phyloP scores from a whole-genome alignment of 2,797 vertebrate genomes.

The Pangasius djambal region DNA sequence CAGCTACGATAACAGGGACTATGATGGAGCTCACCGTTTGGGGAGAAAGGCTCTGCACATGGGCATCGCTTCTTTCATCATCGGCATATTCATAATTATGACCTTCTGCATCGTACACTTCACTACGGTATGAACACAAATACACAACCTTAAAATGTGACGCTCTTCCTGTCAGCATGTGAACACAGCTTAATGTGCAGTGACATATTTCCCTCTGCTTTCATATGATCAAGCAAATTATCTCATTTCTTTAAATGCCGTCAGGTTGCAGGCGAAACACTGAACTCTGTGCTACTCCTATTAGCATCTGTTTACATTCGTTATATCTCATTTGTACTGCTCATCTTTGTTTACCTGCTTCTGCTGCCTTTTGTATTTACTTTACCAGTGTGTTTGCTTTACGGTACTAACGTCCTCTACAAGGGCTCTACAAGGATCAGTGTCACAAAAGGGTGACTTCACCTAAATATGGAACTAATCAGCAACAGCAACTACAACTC shows the following conservation, averaged over 20 bases:
- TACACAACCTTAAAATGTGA: slow-evolving; percentile 2
- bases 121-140: slow-evolving; percentile 73
- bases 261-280: background rate
- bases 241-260: background rate
- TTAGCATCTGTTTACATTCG: background rate
- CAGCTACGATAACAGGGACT: slow-evolving; percentile 83
- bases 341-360: background rate
- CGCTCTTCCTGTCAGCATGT: background rate
- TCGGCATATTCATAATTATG: slow-evolving; percentile 79
- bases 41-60: slow-evolving; percentile 84
- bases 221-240: background rate
- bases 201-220: background rate
- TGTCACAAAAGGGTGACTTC: background rate
- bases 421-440: background rate
- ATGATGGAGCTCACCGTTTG: slow-evolving; percentile 79
- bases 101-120: slow-evolving; percentile 79
- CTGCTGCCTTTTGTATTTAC: background rate
- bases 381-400: background rate
- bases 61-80: slow-evolving; percentile 79
- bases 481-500: background rate
- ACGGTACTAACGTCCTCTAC: background rate
- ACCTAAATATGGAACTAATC: background rate
- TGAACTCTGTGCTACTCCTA: background rate
- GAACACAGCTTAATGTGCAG: background rate
- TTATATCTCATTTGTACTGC: background rate